Evolutionary conservation across 1,140 invertebrate genomes (phyloP), one percentile per base, ranked within the genome.

Genomic region (Drosophila burlai): DNA sequence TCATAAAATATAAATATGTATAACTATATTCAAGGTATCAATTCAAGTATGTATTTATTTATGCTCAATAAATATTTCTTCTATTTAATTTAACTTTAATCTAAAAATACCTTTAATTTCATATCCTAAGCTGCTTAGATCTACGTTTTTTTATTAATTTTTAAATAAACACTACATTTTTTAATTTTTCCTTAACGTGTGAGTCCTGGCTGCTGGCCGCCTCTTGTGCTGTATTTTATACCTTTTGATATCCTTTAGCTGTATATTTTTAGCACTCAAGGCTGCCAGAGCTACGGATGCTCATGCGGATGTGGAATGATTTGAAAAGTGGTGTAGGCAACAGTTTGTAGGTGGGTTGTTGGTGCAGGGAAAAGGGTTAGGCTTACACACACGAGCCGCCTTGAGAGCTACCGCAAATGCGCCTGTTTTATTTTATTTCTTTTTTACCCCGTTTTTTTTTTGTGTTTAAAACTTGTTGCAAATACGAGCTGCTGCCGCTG

Each of bases 231-330:
- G 52, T 64, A 58, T 49, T 55, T 55, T 64, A 46, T 57, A 46
- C 52, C 83, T 81, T 89, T 87, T 89, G 83, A 89, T 83, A 83
- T 76, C 61, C 64, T 67, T 79, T 79, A 45, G 47, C 71, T n/a
- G 74, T 76, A 71, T 90, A 90, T 90, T 90, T 90, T 90, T 90
- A 90, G 85, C 46, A 24, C 76, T 68, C 85, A 90, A 90, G 85
- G 85, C 80, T 76, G 60, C 43, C 36, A 64, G 43, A 71, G 62
- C 77, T 67, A 84, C 81, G 85, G 85, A 89, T 90, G 79, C 78
- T 77, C 76, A 80, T 72, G 81, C 81, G 84, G 84, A 89, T 89
- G 85, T 87, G 68, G 81, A 55, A 80, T 89, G 85, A 90, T 89
- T 89, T 90, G 65, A 87, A 87, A 87, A 89, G 80, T 89, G 77